A percentile compares a stretch with the other conserved stretches of the same genome.
Evolutionary conservation across 2,888 invertebrate genomes (phyloP).

Genomic region (Lordiphosa andalusiaca): DNA sequence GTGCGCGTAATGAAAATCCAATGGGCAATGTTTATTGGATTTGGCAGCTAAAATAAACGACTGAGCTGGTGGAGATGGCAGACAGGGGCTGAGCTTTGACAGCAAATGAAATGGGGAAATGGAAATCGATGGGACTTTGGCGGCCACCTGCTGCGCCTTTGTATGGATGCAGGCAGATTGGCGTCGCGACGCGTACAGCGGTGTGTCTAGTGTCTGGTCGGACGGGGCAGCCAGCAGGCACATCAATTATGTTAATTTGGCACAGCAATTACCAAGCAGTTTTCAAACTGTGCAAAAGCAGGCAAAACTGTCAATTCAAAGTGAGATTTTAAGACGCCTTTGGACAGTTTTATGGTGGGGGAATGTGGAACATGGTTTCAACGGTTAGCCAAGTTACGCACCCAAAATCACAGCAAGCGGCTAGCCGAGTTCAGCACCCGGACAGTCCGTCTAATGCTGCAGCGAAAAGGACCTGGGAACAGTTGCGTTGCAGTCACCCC

Average conservation of each 20-base stretch:
- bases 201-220: conserved; percentile 24
- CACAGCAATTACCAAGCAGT: conserved; percentile 63
- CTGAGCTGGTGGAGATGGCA: not conserved
- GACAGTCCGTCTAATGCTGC: conserved; percentile 26
- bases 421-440: conserved; percentile 24
- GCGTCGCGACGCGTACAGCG: conserved; percentile 16
- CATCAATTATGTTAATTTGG: conserved; percentile 72
- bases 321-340: conserved; percentile 25
- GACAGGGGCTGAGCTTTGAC: conserved; percentile 33
- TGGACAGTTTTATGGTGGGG: conserved; percentile 25
- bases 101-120: conserved; percentile 45
- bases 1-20: conserved; percentile 46
- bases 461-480: conserved; percentile 60
- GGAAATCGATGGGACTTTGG: conserved; percentile 53
- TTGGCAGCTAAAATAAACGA: conserved; percentile 47
- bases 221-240: conserved; percentile 17
- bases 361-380: too few species aligned
- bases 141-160: conserved; percentile 67
- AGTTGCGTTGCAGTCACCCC: conserved; percentile 24
- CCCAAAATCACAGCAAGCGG: conserved; percentile 24
- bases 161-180: conserved; percentile 28
- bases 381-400: conserved; percentile 9
- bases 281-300: conserved; percentile 40
- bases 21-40: conserved; percentile 64
- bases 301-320: conserved; percentile 8